Evolutionary conservation across 2,113 vertebrate genomes (phyloP).

Genomic region (Anhinga rufa): DNA sequence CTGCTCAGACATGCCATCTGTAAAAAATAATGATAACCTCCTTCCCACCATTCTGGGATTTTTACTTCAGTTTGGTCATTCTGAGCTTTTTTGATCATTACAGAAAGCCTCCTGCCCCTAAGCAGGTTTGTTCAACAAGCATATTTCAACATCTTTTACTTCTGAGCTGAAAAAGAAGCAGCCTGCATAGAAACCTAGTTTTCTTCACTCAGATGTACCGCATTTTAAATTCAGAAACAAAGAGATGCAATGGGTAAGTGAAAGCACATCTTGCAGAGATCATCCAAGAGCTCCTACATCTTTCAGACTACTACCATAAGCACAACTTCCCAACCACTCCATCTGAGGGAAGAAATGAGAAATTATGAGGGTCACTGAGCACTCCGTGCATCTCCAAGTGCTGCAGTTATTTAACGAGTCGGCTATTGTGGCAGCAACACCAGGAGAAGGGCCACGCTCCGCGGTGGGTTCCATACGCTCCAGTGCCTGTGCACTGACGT

Average conservation of each 20-base stretch:
- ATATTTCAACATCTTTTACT: slow-evolving; percentile 20
- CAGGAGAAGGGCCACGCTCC: not conserved
- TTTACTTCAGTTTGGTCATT: slow-evolving; percentile 12
- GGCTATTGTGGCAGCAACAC: not conserved
- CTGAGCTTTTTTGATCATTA: not conserved
- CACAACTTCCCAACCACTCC: slow-evolving; percentile 18
- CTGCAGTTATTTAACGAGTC: not conserved
- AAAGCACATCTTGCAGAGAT: slow-evolving; percentile 55
- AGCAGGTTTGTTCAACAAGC: not conserved
- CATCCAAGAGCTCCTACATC: slow-evolving; percentile 17
- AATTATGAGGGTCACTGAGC: slow-evolving; percentile 61
- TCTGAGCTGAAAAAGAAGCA: slow-evolving; percentile 37
- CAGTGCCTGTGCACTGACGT: slow-evolving; percentile 13
- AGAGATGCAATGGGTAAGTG: slow-evolving; percentile 55
- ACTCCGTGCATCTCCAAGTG: not conserved
- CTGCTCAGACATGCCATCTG: slow-evolving; percentile 1
- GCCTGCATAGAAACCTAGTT: slow-evolving; percentile 53
- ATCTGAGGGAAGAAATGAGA: slow-evolving; percentile 56
- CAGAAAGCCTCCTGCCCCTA: not conserved
- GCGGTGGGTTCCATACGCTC: not conserved
- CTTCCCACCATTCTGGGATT: slow-evolving; percentile 6
- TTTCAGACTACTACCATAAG: slow-evolving; percentile 28
- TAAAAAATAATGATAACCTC: slow-evolving; percentile 41
- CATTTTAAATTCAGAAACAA: slow-evolving; percentile 68
- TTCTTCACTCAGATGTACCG: slow-evolving; percentile 41